phyloP scores from a whole-genome alignment of 2,888 invertebrate genomes.

The Oxyteleia sp. region DNA sequence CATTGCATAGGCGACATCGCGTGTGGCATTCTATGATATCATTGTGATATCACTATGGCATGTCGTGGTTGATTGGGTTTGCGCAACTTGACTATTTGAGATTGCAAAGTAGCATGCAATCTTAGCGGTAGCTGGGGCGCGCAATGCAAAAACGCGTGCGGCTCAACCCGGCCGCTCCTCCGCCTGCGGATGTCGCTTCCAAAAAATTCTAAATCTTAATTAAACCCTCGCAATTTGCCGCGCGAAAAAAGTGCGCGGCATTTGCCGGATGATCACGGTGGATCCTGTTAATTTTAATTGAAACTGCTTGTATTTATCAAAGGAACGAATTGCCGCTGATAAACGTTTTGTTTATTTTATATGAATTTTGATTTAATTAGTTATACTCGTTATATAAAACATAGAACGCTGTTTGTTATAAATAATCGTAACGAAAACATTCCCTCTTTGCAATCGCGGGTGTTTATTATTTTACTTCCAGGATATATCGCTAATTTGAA shows the following conservation, averaged over 20 bases:
- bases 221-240: background rate
- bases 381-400: background rate
- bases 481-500: too few relatives aligned
- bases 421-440: too few relatives aligned
- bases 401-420: background rate
- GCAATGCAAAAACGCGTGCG: constrained; percentile 30
- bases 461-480: too few relatives aligned
- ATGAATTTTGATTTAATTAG: constrained; percentile 10
- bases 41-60: constrained; percentile 67
- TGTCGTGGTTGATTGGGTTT: constrained; percentile 67
- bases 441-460: too few relatives aligned
- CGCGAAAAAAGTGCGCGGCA: background rate
- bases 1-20: constrained; percentile 65
- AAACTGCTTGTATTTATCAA: background rate
- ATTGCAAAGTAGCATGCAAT: constrained; percentile 68
- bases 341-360: constrained; percentile 9
- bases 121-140: constrained; percentile 34
- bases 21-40: constrained; percentile 68
- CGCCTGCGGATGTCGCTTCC: background rate
- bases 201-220: constrained; percentile 6
- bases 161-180: background rate
- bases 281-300: constrained; percentile 10
- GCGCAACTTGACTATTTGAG: constrained; percentile 64
- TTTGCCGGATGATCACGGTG: background rate
- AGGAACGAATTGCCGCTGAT: constrained; percentile 4